A percentile compares a stretch with the other conserved stretches of the same genome.
Evolutionary conservation across 2,113 vertebrate genomes (phyloP).

Genomic region (Elgaria multicarinata): DNA sequence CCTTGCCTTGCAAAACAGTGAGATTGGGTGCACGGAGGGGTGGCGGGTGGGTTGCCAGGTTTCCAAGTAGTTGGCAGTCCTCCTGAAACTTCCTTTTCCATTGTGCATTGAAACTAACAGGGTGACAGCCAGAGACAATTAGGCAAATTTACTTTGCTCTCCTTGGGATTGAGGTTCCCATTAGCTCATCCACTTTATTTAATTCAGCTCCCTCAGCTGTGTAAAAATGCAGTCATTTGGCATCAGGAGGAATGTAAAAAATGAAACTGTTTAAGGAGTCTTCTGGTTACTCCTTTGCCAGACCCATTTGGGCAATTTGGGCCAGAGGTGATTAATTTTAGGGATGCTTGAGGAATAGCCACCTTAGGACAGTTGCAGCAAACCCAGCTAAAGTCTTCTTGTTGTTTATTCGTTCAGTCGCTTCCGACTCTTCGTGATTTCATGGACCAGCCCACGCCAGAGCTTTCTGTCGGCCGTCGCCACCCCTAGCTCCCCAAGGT

Average conservation of each 20-base stretch:
- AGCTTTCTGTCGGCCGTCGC: no score
- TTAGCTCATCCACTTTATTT: conserved; percentile 38
- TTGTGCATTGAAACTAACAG: not conserved
- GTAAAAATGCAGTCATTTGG: not conserved
- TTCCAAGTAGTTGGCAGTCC: conserved; percentile 7
- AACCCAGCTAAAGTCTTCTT: no score
- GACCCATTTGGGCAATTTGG: not conserved
- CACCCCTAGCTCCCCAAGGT: no score
- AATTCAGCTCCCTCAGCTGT: conserved; percentile 16
- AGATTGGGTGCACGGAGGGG: not conserved
- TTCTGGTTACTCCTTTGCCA: not conserved
- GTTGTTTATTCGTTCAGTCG: no score
- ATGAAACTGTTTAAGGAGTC: not conserved
- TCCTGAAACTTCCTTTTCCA: not conserved
- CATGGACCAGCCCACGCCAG: no score
- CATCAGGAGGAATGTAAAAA: not conserved
- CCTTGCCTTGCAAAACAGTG: not conserved
- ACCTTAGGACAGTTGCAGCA: no score
- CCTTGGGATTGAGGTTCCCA: not conserved
- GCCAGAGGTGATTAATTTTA: not conserved
- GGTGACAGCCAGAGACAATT: conserved; percentile 32
- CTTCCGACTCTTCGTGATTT: no score
- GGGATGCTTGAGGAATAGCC: not conserved
- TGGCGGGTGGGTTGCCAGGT: conserved; percentile 26
- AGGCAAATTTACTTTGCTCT: conserved; percentile 12